Percentiles rank a stretch among this genome's conserved stretches.
Conservation (phyloP, 2,888 invertebrate genomes). For the Ceriagrion tenellum region DNA sequence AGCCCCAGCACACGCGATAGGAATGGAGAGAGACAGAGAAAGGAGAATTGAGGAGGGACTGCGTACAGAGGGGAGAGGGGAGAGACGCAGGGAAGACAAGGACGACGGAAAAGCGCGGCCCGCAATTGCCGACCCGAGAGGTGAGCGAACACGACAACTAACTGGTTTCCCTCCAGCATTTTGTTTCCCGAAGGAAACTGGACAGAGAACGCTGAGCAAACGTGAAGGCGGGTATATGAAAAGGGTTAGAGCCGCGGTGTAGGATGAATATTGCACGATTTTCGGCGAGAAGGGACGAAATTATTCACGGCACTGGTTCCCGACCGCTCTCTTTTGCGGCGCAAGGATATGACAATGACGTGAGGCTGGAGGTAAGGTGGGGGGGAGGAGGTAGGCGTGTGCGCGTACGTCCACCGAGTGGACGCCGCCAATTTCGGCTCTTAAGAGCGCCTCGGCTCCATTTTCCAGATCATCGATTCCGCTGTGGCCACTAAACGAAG, state of each 20-base stretch:
- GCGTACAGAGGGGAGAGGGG: not conserved
- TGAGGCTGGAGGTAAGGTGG: too few relatives aligned
- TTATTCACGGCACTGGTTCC: not conserved
- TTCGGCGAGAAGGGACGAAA: not conserved
- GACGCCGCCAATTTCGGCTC: not conserved
- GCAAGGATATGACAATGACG: not conserved
- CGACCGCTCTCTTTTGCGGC: not conserved
- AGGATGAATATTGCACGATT: conserved; percentile 8
- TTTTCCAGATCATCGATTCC: not conserved
- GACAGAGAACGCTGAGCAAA: not conserved
- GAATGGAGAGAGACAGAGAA: not conserved
- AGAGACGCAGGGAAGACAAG: not conserved
- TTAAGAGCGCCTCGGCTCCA: not conserved
- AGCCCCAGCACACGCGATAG: not conserved
- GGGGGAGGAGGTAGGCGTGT: not conserved
- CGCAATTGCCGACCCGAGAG: not conserved
- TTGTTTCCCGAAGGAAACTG: not conserved
- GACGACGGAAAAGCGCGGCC: not conserved
- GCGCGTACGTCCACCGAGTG: not conserved
- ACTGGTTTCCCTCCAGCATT: not conserved
- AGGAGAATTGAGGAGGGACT: not conserved
- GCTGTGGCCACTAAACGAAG: not conserved
- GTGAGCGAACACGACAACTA: not conserved
- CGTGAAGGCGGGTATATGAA: not conserved
- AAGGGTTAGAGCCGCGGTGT: not conserved